Percentiles rank a stretch among this genome's conserved stretches.
Evolutionary conservation across 2,888 invertebrate species (phyloP).

Genomic region (Napeogenes inachia): DNA sequence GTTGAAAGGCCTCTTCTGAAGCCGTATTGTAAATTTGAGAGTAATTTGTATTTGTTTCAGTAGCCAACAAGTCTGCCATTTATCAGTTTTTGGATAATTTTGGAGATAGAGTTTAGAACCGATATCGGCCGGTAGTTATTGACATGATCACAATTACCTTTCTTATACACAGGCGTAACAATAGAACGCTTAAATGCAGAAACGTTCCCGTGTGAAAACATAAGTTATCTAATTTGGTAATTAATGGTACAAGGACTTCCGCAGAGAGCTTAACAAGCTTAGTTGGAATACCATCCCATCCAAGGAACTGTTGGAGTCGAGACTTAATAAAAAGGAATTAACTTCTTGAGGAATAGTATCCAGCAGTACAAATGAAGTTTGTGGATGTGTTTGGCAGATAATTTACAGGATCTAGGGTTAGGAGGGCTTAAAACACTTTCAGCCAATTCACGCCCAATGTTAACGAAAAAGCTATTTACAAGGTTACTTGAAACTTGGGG

Average conservation of each 20-base stretch:
- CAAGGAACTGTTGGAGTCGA: slow-evolving; percentile 9
- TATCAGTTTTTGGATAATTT: too few species aligned
- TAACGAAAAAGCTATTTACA: neutral
- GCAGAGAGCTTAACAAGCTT: neutral
- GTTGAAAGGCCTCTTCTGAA: too few species aligned
- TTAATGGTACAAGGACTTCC: slow-evolving; percentile 1
- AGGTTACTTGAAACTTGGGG: neutral
- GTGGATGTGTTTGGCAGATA: neutral
- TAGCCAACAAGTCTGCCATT: too few species aligned
- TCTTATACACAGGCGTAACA: too few species aligned
- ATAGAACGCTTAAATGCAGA: too few species aligned
- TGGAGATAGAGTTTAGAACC: neutral
- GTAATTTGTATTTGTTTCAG: too few species aligned
- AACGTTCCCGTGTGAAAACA: slow-evolving; percentile 12
- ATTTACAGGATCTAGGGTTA: neutral
- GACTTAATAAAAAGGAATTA: neutral
- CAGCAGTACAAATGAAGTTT: slow-evolving; percentile 11
- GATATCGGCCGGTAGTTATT: slow-evolving; percentile 15
- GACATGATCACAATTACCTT: too few species aligned
- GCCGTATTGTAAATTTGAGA: too few species aligned
- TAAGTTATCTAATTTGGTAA: slow-evolving; percentile 9
- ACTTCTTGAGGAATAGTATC: slow-evolving; percentile 6
- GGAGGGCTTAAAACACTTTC: neutral
- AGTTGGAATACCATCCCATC: slow-evolving; percentile 5
- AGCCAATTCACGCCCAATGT: too few species aligned